Evolutionary conservation across 2,113 vertebrate species (phyloP), one percentile per base, ranked within the genome.

Genomic region (Carassius gibelio): DNA sequence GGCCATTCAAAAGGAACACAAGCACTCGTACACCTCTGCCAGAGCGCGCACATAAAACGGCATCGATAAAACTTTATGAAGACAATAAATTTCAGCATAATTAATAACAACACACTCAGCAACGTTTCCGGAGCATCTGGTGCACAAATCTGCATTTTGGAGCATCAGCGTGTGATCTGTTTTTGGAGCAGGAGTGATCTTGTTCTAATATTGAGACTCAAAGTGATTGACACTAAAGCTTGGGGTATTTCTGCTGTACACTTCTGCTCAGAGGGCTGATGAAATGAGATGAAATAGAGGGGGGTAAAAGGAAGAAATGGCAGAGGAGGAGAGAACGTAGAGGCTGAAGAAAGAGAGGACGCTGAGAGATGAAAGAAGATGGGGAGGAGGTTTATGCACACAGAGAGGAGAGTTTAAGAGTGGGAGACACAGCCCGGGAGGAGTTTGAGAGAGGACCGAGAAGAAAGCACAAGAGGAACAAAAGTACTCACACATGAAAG

Each of bases 401-500:
- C 61, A 61, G 45, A 86, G 85, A 68, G 71, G 45, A 66, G 17
- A 69, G 45, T 36, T 82, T 78, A 82, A 81, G 75, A 30, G 75
- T 19, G 42, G 45, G 82, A 83, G 87, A 72, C 75, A 74, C 71
- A 66, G 83, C 13, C 84, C 36, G 55, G 72, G 57, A 14, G 75
- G 75, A 86, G 86, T 48, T 19, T 50, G 69, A 50, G 79, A 75
- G 42, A 81, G 5, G 68, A 77, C 85, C 23, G 59, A 80, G 77
- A 77, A 86, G 84, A 81, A 84, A 66, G 80, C 57, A 80, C 84
- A 80, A 1, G 5, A 82, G 84, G 45, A 87, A 89, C 89, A 82
- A 8, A 0, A 84, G 17, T 86, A 97, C 98, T 99, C 94, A 99
- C 98, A 99, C 95, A 14, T 99, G 98, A 59, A 99, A 98, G 86